phyloP scores from a whole-genome alignment of 2,888 invertebrate species.

The Leptura quadrifasciata region DNA sequence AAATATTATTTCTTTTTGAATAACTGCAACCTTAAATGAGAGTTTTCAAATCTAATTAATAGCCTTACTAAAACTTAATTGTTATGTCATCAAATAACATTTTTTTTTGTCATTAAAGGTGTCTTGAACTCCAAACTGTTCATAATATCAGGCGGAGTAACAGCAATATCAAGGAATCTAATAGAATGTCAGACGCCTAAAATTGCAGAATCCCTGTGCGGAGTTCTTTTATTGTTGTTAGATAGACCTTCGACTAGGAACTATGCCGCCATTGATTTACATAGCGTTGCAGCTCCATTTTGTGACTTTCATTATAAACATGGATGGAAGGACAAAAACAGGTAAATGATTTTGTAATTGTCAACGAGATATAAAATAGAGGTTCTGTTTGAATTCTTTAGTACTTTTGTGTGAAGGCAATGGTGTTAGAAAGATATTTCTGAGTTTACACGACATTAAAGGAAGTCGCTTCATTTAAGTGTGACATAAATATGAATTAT shows the following conservation, averaged over 20 bases:
- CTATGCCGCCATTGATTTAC: constrained; percentile 86
- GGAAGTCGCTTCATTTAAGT: too few relatives aligned
- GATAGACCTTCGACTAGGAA: constrained; percentile 89
- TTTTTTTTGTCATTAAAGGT: constrained; percentile 75
- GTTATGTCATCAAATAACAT: background rate
- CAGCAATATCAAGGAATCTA: constrained; percentile 87
- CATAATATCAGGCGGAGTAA: constrained; percentile 88
- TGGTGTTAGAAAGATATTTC: too few relatives aligned
- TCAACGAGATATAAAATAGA: too few relatives aligned
- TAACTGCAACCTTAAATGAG: too few relatives aligned
- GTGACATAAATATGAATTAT: too few relatives aligned
- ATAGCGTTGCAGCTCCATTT: constrained; percentile 93
- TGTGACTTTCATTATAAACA: constrained; percentile 91
- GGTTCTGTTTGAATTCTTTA: too few relatives aligned
- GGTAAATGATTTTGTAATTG: constrained; percentile 73
- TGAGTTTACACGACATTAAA: too few relatives aligned
- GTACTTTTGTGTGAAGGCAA: too few relatives aligned
- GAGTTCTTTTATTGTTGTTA: constrained; percentile 88
- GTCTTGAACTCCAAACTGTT: constrained; percentile 88
- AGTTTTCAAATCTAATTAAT: too few relatives aligned
- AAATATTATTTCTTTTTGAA: too few relatives aligned
- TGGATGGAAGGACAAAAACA: constrained; percentile 83
- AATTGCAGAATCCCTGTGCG: constrained; percentile 93
- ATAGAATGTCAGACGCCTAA: constrained; percentile 91
- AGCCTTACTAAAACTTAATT: too few relatives aligned